Conservation (phyloP, 2,888 invertebrate genomes). For the Pseudococcus jackbeardsleyi region DNA sequence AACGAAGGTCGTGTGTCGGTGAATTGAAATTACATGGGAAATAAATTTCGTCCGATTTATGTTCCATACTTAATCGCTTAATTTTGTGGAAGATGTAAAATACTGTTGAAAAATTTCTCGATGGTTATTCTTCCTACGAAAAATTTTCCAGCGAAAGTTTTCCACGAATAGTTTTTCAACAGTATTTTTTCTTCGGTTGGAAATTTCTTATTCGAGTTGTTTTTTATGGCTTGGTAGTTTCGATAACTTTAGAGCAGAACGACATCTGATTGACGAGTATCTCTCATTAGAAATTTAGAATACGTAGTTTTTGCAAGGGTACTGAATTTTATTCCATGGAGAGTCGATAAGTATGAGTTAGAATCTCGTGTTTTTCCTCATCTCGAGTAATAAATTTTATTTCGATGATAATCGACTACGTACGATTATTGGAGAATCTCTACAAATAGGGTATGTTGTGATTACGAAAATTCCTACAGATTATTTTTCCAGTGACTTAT, state of each 20-base stretch:
- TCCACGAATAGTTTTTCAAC: not conserved
- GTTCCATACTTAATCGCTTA: slow-evolving; percentile 13
- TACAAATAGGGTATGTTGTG: not conserved
- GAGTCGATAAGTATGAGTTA: not conserved
- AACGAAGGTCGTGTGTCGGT: slow-evolving; percentile 3
- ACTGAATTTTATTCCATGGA: not conserved
- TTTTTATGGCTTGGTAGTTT: not conserved
- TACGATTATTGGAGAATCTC: not conserved
- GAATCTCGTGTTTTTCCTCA: not conserved
- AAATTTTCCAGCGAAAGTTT: not conserved
- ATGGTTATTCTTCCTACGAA: not conserved
- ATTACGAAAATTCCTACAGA: not conserved
- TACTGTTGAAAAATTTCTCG: not conserved
- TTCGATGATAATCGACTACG: not conserved
- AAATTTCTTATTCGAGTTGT: not conserved
- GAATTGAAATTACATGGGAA: slow-evolving; percentile 16
- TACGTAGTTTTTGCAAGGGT: not conserved
- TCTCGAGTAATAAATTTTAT: not conserved
- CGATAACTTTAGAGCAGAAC: not conserved
- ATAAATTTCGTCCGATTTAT: slow-evolving; percentile 26
- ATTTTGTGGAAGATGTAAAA: slow-evolving; percentile 35
- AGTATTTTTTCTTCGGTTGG: not conserved
- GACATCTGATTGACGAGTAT: not conserved
- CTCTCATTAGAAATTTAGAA: not conserved
- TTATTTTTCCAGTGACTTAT: not conserved